phyloP scores from a whole-genome alignment of 2,888 invertebrate species.

The Atrina japonica region DNA sequence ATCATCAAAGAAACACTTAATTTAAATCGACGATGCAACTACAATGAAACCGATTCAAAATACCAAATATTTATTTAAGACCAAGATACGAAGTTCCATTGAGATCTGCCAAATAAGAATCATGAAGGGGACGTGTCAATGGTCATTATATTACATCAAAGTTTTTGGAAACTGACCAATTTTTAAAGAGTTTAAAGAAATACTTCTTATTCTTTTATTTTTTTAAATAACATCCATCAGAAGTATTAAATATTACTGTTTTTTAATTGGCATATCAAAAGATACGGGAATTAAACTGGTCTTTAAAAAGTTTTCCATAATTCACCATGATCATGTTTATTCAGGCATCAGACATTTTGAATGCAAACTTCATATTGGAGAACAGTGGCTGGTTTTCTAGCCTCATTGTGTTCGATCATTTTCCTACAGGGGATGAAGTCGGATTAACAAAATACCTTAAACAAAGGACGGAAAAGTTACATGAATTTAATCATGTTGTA shows the following conservation, averaged over 20 bases:
- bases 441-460: constrained; percentile 28
- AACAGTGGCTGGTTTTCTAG: constrained; percentile 24
- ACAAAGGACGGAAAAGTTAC: constrained; percentile 27
- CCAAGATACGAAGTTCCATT: constrained; percentile 14
- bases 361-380: constrained; percentile 32
- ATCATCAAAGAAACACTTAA: too few species aligned
- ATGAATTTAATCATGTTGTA: constrained; percentile 14
- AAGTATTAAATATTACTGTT: too few species aligned
- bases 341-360: constrained; percentile 30
- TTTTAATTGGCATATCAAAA: constrained; percentile 20
- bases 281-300: constrained; percentile 24
- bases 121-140: constrained; percentile 8
- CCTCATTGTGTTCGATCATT: constrained; percentile 16
- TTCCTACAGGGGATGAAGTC: constrained; percentile 20
- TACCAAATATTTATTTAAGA: constrained; percentile 6
- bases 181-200: too few species aligned
- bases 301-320: constrained; percentile 26
- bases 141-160: too few species aligned
- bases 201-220: too few species aligned
- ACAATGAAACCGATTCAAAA: constrained; percentile 8
- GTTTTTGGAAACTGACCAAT: constrained; percentile 24
- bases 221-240: too few species aligned
- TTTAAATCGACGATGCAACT: constrained; percentile 18
- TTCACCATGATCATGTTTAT: constrained; percentile 31
- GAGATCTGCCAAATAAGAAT: background rate